These are phyloP conservation scores for Zaprionus inermis DNA, from an alignment of 1,140 invertebrate genomes.

Conservation along the genomic window DNA sequence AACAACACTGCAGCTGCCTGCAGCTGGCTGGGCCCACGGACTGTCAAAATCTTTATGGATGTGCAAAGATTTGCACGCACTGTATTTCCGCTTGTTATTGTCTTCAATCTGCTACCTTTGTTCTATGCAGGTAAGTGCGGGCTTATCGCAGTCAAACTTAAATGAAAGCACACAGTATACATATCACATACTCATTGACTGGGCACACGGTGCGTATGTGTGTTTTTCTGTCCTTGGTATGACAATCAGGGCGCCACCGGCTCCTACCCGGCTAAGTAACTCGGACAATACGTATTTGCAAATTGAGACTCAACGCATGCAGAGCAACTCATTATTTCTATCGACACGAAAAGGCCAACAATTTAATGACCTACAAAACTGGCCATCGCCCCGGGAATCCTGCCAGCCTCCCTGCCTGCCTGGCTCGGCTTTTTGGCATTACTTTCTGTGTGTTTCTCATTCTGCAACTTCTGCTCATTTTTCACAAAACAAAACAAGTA, in stretches of 20 bases:
- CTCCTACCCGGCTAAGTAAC: neutral
- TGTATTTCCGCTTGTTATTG: constrained; percentile 80
- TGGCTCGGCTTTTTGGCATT: neutral
- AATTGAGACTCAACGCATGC: constrained; percentile 10
- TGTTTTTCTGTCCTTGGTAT: constrained; percentile 15
- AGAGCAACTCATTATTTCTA: constrained; percentile 70
- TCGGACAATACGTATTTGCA: constrained; percentile 32
- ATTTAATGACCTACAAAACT: constrained; percentile 73
- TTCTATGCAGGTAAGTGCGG: constrained; percentile 82
- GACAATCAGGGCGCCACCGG: constrained; percentile 16
- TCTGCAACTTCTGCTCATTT: constrained; percentile 44
- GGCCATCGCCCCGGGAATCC: constrained; percentile 56
- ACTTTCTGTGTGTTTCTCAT: constrained; percentile 35
- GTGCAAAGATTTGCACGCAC: constrained; percentile 79
- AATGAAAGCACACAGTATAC: too few species aligned
- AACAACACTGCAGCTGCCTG: constrained; percentile 41
- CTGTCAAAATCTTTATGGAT: constrained; percentile 72
- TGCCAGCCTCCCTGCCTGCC: neutral
- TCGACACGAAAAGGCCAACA: constrained; percentile 53
- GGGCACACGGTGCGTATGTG: constrained; percentile 4
- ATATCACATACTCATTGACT: constrained; percentile 14
- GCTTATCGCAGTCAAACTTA: neutral
- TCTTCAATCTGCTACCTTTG: constrained; percentile 83
- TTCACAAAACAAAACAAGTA: constrained; percentile 29
- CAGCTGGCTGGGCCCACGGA: constrained; percentile 39